These are phyloP conservation scores for Falco peregrinus DNA, from an alignment of 2,797 vertebrate genomes.

Conservation along the genomic window DNA sequence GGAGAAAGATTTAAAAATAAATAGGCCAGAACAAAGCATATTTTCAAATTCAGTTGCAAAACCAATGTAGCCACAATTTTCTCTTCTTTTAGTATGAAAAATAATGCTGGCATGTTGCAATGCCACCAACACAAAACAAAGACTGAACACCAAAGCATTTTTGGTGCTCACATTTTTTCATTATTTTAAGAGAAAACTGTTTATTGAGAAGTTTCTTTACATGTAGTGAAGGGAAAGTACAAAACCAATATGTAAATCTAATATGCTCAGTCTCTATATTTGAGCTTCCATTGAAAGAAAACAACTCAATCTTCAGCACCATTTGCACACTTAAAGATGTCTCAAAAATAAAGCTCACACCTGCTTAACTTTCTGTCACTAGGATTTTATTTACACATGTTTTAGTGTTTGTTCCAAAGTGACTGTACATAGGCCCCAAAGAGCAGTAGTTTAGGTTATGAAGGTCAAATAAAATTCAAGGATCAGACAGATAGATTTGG, in stretches of 20 bases:
- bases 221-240: background rate
- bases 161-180: background rate
- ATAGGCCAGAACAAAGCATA: slow-evolving; percentile 62
- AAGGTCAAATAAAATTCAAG: background rate
- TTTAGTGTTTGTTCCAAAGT: background rate
- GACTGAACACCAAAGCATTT: background rate
- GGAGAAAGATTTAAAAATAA: slow-evolving; percentile 70
- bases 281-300: background rate
- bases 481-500: background rate
- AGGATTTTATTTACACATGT: background rate
- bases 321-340: background rate
- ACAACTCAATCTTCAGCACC: background rate
- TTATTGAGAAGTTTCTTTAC: background rate
- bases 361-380: background rate
- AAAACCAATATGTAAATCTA: background rate
- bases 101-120: slow-evolving; percentile 21
- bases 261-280: background rate
- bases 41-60: slow-evolving; percentile 63
- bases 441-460: background rate
- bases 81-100: slow-evolving; percentile 52
- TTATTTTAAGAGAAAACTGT: background rate
- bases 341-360: background rate
- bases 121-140: slow-evolving; percentile 3
- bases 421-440: accelerated
- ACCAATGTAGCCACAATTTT: slow-evolving; percentile 30